Evolutionary conservation across 2,797 vertebrate species (phyloP).

Genomic region (Chelonia mydas): DNA sequence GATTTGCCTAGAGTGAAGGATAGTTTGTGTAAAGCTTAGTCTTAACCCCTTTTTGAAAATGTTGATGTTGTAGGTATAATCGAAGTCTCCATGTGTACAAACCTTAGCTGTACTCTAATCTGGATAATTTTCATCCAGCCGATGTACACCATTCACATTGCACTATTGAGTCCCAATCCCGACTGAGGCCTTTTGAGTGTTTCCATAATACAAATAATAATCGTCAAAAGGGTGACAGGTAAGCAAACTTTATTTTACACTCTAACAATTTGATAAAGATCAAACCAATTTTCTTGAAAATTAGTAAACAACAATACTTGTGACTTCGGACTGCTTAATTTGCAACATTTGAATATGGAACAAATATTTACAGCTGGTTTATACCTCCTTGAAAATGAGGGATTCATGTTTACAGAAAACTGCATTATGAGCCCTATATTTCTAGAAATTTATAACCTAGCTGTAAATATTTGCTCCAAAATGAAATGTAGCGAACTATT

Average conservation of each 20-base stretch:
- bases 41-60: not conserved
- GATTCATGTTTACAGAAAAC: not conserved
- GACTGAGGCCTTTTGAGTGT: fast-evolving
- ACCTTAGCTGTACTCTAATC: fast-evolving
- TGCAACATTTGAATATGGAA: not conserved
- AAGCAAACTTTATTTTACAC: not conserved
- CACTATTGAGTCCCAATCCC: not conserved
- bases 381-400: not conserved
- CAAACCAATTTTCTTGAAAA: not conserved
- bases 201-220: not conserved
- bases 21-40: not conserved
- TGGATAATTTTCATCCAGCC: not conserved
- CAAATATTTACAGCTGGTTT: fast-evolving
- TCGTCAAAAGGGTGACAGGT: not conserved
- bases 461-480: not conserved
- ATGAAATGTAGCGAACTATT: not conserved
- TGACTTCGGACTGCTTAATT: not conserved
- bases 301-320: not conserved
- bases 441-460: not conserved
- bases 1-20: not conserved
- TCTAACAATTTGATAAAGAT: not conserved
- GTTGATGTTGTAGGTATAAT: not conserved
- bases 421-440: not conserved
- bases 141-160: not conserved
- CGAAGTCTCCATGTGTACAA: fast-evolving